Percentiles rank a stretch among this genome's conserved stretches.
These are phyloP conservation scores for Periphyllus acericola DNA, from an alignment of 2,888 invertebrate genomes.

Conservation along the genomic window DNA sequence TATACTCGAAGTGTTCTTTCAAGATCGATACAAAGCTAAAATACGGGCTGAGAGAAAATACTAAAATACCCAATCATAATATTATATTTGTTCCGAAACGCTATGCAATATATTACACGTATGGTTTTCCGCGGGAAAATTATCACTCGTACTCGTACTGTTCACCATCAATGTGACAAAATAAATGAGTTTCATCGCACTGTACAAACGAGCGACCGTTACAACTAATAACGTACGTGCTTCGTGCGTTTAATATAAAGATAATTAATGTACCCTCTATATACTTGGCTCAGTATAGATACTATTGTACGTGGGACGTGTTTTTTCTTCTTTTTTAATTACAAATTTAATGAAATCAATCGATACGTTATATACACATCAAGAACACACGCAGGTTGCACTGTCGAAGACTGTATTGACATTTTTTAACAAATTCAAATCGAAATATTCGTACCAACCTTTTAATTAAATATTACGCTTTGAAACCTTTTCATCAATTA, in stretches of 20 bases:
- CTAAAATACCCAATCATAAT: neutral
- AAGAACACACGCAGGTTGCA: neutral
- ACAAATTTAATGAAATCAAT: neutral
- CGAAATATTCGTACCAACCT: neutral
- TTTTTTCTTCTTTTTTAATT: neutral
- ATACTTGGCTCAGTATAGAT: too few relatives aligned
- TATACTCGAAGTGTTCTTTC: neutral
- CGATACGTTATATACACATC: neutral
- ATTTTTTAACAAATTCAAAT: neutral
- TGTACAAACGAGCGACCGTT: neutral
- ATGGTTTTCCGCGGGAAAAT: neutral
- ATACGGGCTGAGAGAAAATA: neutral
- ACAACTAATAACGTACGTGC: neutral
- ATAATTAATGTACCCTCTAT: neutral
- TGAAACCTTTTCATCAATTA: neutral
- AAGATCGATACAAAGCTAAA: neutral
- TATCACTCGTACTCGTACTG: neutral
- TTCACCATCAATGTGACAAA: neutral
- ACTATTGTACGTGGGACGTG: neutral
- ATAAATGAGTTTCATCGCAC: neutral
- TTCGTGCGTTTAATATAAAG: neutral
- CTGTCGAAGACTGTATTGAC: neutral
- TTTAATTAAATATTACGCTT: neutral
- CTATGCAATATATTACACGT: neutral
- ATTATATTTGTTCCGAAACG: neutral